A percentile compares a stretch with the other conserved stretches of the same genome.
These are phyloP conservation scores for Leptinotarsa defecta DNA, from an alignment of 1,140 invertebrate species.

Conservation along the genomic window DNA sequence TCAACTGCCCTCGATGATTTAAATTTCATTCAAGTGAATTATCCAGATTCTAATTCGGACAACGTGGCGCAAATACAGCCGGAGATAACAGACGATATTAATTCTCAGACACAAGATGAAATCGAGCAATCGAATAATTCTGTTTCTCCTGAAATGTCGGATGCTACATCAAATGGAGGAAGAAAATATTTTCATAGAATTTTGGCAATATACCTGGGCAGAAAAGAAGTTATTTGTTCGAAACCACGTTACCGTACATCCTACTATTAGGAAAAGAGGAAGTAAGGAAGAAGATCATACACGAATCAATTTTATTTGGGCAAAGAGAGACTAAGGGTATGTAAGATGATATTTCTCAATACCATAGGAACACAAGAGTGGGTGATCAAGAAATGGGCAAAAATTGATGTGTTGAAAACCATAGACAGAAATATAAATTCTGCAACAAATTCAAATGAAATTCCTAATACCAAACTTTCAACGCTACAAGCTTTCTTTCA, in stretches of 20 bases:
- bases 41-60: background rate
- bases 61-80: background rate
- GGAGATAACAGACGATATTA: background rate
- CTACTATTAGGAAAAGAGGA: too few species aligned
- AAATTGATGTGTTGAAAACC: background rate
- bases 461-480: background rate
- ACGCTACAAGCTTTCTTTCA: background rate
- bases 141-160: background rate
- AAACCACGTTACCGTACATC: too few species aligned
- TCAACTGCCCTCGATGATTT: too few species aligned
- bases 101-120: background rate
- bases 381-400: background rate
- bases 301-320: background rate
- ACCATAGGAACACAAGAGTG: background rate
- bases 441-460: background rate
- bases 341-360: background rate
- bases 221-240: too few species aligned
- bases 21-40: background rate
- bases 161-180: too few species aligned
- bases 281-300: too few species aligned
- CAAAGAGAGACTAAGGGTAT: background rate
- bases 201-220: too few species aligned
- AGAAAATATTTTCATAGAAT: too few species aligned
- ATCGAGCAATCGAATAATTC: background rate
- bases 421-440: conserved; percentile 2